Evolutionary conservation across 37 sponge, comb jelly and placozoan species (phyloP).

Genomic region (Aplysina aerophoba): DNA sequence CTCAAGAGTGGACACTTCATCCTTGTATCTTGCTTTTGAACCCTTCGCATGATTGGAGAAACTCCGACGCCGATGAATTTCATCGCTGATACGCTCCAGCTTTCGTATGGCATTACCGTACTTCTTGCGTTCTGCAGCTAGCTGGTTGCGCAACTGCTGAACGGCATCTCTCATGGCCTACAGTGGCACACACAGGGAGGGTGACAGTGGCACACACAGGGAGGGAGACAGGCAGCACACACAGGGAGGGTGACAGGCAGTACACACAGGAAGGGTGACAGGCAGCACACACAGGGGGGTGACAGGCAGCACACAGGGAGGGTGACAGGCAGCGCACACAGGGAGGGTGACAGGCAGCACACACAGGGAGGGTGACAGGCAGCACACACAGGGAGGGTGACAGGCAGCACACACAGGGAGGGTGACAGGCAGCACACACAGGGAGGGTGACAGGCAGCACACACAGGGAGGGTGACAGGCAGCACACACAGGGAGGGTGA

Average conservation of each 20-base stretch:
- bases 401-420: too few species aligned
- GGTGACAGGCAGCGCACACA: too few species aligned
- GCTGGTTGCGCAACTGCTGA: background rate
- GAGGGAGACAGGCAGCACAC: background rate
- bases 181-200: background rate
- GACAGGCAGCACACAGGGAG: too few species aligned
- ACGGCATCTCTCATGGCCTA: background rate
- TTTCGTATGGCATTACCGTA: background rate
- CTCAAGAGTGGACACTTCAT: slow-evolving; percentile 8
- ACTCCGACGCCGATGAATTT: background rate
- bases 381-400: too few species aligned
- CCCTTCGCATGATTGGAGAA: background rate
- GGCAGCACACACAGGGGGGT: too few species aligned
- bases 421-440: too few species aligned
- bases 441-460: too few species aligned
- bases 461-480: too few species aligned
- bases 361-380: too few species aligned
- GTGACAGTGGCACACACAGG: background rate
- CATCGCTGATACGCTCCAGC: slow-evolving; percentile 5
- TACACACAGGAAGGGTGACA: too few species aligned
- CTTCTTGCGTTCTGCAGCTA: background rate
- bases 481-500: too few species aligned
- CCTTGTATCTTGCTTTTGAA: background rate
- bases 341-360: too few species aligned
- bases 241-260: background rate